Evolutionary conservation across 1,140 invertebrate genomes (phyloP).

Genomic region (Diabrotica virgifera): DNA sequence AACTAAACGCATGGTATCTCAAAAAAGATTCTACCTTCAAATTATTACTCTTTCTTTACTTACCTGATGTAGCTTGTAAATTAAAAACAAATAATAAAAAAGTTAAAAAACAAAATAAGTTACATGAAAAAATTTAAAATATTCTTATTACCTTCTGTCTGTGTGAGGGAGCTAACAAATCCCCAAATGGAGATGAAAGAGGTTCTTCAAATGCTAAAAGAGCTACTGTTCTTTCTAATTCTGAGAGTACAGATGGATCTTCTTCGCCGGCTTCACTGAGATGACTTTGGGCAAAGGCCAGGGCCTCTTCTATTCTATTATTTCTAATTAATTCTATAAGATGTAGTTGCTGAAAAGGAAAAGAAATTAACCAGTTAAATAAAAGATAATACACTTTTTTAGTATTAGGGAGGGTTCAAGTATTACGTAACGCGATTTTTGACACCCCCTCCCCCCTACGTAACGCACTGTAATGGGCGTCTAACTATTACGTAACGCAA

Average conservation of each 20-base stretch:
- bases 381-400: no score
- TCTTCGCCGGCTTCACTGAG: conserved; percentile 89
- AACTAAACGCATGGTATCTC: no score
- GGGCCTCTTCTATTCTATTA: conserved; percentile 88
- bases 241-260: conserved; percentile 72
- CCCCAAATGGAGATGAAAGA: conserved; percentile 89
- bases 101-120: neutral
- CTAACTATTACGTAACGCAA: no score
- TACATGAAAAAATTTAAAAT: neutral
- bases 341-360: conserved; percentile 77
- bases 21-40: no score
- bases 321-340: conserved; percentile 88
- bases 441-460: no score
- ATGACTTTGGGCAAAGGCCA: conserved; percentile 94
- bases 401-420: no score
- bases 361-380: no score
- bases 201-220: conserved; percentile 96
- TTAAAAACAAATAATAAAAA: conserved; percentile 37
- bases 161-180: conserved; percentile 88
- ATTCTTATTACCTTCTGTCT: conserved; percentile 76
- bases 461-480: no score
- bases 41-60: no score
- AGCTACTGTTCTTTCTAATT: conserved; percentile 85
- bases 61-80: no score
- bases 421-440: no score